A percentile compares a stretch with the other conserved stretches of the same genome.
Evolutionary conservation across 2,797 vertebrate species (phyloP).

Genomic region (Danio tinwini): DNA sequence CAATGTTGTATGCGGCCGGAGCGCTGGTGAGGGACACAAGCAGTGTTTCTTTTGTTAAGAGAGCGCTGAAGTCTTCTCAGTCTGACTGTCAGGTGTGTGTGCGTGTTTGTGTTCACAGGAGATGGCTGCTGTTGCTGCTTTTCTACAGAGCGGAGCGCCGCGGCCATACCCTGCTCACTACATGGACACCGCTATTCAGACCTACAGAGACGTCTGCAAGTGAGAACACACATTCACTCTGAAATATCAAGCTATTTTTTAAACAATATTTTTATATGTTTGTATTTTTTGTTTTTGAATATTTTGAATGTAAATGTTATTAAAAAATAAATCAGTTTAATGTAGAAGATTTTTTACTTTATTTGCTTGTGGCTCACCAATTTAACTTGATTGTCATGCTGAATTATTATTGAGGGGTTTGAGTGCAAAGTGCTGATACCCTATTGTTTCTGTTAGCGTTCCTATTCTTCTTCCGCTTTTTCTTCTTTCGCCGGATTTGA

Average conservation of each 20-base stretch:
- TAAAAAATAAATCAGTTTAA: too few species aligned
- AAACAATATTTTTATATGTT: neutral
- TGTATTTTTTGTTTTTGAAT: too few species aligned
- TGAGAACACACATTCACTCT: constrained; percentile 69
- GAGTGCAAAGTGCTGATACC: too few species aligned
- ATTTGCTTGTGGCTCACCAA: too few species aligned
- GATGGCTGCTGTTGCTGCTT: constrained; percentile 97
- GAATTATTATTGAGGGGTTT: too few species aligned
- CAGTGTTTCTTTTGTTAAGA: neutral
- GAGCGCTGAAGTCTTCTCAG: neutral
- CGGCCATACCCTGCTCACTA: constrained; percentile 96
- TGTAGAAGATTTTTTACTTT: too few species aligned
- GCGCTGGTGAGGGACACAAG: constrained; percentile 82
- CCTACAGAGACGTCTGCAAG: constrained; percentile 97
- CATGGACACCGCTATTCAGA: constrained; percentile 98
- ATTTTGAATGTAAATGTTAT: too few species aligned
- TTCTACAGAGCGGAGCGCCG: constrained; percentile 90
- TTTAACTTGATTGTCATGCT: too few species aligned
- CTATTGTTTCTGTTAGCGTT: too few species aligned
- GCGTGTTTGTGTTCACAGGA: constrained; percentile 78
- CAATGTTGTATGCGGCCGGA: constrained; percentile 97
- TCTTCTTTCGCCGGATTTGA: too few species aligned
- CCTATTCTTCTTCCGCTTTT: too few species aligned
- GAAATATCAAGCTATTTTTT: neutral
- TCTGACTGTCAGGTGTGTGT: neutral